These are phyloP conservation scores for Echinometra lucunter DNA, from an alignment of 53 echinoderm and acorn worm species.

Conservation along the genomic window DNA sequence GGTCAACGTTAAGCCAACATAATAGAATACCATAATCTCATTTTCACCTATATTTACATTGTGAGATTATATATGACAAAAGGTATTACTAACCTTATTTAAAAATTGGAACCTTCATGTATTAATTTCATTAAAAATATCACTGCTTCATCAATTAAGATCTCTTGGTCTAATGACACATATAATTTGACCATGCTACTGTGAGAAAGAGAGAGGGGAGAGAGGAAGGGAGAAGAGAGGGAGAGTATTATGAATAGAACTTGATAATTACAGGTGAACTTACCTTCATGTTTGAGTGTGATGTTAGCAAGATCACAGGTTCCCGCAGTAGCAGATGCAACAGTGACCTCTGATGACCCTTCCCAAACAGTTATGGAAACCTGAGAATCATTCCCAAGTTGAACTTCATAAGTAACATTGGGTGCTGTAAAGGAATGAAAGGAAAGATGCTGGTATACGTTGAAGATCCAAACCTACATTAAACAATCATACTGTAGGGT, in stretches of 20 bases:
- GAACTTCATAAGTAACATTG: conserved; percentile 41
- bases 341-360: conserved; percentile 40
- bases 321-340: not conserved
- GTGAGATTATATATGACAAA: not conserved
- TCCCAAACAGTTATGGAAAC: conserved; percentile 31
- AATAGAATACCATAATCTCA: no score
- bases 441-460: not conserved
- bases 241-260: not conserved
- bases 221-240: no score
- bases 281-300: conserved; percentile 44
- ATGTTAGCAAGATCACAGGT: conserved; percentile 30
- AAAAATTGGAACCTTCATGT: not conserved
- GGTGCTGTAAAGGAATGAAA: not conserved
- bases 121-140: no score
- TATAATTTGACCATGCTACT: no score
- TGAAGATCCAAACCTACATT: no score
- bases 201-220: no score
- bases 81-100: not conserved
- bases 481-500: no score
- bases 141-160: no score
- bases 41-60: no score
- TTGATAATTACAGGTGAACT: not conserved
- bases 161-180: no score
- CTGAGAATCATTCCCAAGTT: conserved; percentile 20
- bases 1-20: no score